Evolutionary conservation across 2,888 invertebrate genomes (phyloP).

Genomic region (Diadromus collaris): DNA sequence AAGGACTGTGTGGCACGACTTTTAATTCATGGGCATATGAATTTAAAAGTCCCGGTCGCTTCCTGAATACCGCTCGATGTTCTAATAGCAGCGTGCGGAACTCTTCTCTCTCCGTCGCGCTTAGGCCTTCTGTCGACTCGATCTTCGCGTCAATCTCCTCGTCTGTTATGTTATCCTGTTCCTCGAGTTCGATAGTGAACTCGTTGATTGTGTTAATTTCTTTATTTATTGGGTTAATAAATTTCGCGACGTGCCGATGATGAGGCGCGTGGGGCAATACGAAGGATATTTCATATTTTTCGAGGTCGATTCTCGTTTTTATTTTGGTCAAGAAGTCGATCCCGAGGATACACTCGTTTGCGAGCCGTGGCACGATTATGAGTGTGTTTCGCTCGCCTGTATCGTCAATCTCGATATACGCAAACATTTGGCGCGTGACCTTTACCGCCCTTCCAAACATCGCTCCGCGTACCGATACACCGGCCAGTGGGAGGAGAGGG

Average conservation of each 20-base stretch:
- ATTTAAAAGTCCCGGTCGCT: background rate
- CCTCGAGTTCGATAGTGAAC: too few species aligned
- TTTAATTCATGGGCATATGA: background rate
- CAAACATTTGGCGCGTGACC: background rate
- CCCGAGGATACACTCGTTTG: background rate
- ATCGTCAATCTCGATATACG: background rate
- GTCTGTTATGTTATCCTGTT: background rate
- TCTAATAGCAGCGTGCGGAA: background rate
- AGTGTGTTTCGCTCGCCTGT: background rate
- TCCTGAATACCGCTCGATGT: background rate
- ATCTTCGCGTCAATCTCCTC: background rate
- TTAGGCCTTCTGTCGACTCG: background rate
- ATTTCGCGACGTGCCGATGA: too few species aligned
- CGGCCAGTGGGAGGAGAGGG: background rate
- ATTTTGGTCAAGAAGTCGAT: background rate
- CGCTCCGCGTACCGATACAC: background rate
- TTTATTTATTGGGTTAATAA: too few species aligned
- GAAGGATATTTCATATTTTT: background rate
- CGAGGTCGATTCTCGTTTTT: background rate
- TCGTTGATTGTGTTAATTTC: background rate
- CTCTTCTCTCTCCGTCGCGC: accelerated
- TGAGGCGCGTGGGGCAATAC: background rate
- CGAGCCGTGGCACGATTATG: background rate
- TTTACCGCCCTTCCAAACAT: background rate
- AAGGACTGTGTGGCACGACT: background rate